Percentiles rank a stretch among this genome's conserved stretches.
Evolutionary conservation across 2,113 vertebrate genomes (phyloP).

Genomic region (Acanthisitta chloris): DNA sequence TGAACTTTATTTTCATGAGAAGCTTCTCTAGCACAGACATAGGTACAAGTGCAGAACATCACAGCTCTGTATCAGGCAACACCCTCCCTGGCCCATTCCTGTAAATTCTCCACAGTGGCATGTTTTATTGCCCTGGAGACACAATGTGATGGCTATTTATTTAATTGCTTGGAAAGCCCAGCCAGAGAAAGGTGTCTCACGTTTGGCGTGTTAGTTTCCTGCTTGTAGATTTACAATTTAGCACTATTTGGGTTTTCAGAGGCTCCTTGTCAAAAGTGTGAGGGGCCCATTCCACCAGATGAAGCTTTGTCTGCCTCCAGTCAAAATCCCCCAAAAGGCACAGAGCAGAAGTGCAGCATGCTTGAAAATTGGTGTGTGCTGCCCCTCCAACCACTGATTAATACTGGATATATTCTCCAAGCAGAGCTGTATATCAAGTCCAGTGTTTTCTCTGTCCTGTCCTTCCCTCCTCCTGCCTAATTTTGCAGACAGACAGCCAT

Average conservation of each 20-base stretch:
- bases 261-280: constrained; percentile 63
- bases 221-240: constrained; percentile 78
- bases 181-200: constrained; percentile 62
- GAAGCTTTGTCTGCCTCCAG: constrained; percentile 51
- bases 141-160: constrained; percentile 66
- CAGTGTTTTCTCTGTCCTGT: constrained; percentile 69
- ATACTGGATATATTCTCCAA: constrained; percentile 83
- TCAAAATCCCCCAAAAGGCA: constrained; percentile 61
- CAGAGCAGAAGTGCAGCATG: constrained; percentile 67
- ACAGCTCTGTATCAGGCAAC: constrained; percentile 23
- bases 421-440: constrained; percentile 82
- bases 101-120: constrained; percentile 66
- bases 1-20: neutral
- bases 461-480: constrained; percentile 50
- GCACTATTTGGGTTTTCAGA: constrained; percentile 67
- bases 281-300: constrained; percentile 57
- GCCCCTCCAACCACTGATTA: constrained; percentile 82
- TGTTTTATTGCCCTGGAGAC: constrained; percentile 62
- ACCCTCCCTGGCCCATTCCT: constrained; percentile 24
- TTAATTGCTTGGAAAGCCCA: constrained; percentile 74
- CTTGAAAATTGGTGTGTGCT: constrained; percentile 65
- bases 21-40: neutral
- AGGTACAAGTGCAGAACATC: constrained; percentile 4
- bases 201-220: constrained; percentile 68
- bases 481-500: constrained; percentile 76